Conservation (phyloP, 1,140 invertebrate genomes). For the Drosophila arizonae region DNA sequence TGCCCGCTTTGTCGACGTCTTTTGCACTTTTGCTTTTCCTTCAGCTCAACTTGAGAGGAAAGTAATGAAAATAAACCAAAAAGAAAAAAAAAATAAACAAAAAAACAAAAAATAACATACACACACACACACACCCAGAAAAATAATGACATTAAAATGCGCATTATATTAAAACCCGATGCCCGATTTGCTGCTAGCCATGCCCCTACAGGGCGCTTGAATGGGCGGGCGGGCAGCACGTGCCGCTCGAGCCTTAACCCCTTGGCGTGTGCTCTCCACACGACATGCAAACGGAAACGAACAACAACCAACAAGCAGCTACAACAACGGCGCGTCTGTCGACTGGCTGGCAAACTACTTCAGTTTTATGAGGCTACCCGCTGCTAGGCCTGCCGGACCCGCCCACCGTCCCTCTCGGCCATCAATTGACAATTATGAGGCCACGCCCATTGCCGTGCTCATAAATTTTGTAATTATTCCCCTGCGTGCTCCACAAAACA, state of each 20-base stretch:
- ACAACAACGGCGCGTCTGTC: conserved; percentile 41
- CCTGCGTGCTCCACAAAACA: conserved; percentile 69
- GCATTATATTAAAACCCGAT: conserved; percentile 64
- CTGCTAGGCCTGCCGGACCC: conserved; percentile 32
- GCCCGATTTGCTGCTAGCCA: conserved; percentile 34
- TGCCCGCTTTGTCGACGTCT: conserved; percentile 49
- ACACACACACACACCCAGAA: conserved; percentile 19
- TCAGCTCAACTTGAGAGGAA: conserved; percentile 3
- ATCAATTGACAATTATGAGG: conserved; percentile 76
- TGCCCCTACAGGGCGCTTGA: not conserved
- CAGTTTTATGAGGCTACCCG: conserved; percentile 67
- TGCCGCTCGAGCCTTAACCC: conserved; percentile 67
- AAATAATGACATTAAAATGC: conserved; percentile 76
- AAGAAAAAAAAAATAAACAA: not conserved
- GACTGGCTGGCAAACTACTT: conserved; percentile 66
- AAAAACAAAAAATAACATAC: not conserved
- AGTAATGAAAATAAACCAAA: not conserved
- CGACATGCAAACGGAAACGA: conserved; percentile 51
- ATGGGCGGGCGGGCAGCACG: conserved; percentile 46
- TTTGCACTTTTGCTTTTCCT: conserved; percentile 62
- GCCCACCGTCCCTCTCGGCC: conserved; percentile 11
- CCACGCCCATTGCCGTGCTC: conserved; percentile 78
- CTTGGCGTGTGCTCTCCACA: conserved; percentile 62
- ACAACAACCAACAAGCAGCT: conserved; percentile 45
- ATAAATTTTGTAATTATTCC: conserved; percentile 81